phyloP scores from a whole-genome alignment of 2,113 vertebrate species.

The Hucho hucho region DNA sequence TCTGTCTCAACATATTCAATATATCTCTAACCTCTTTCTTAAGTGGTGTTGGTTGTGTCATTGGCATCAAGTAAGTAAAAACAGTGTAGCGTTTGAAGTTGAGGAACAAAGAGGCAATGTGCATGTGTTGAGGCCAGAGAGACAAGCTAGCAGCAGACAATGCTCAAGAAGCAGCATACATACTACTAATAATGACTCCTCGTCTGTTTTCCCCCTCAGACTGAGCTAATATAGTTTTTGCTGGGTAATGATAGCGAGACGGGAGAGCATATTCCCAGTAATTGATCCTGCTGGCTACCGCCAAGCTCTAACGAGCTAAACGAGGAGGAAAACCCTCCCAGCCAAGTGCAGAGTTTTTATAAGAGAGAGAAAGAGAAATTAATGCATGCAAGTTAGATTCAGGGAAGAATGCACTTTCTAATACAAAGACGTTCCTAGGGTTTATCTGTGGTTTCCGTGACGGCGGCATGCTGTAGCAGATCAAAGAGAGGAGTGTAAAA shows the following conservation, averaged over 20 bases:
- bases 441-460: conserved; percentile 54
- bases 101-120: neutral
- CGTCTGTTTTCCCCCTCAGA: conserved; percentile 65
- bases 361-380: conserved; percentile 6
- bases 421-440: conserved; percentile 57
- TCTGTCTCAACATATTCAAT: neutral
- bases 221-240: conserved; percentile 73
- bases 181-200: conserved; percentile 50
- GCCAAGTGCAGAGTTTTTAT: conserved; percentile 28
- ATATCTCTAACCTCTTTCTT: too few relatives aligned
- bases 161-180: conserved; percentile 37
- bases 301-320: conserved; percentile 74
- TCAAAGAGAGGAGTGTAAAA: conserved; percentile 70
- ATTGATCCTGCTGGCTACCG: conserved; percentile 72
- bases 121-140: too few relatives aligned
- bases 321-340: conserved; percentile 66
- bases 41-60: too few relatives aligned
- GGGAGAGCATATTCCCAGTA: conserved; percentile 67
- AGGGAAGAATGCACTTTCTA: conserved; percentile 49
- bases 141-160: conserved; percentile 35
- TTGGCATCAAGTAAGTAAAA: too few relatives aligned
- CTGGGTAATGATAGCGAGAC: conserved; percentile 71
- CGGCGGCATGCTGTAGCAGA: conserved; percentile 57
- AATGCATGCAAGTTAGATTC: conserved; percentile 10
- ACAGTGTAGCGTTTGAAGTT: too few relatives aligned